Evolutionary conservation across 2,888 invertebrate genomes (phyloP).

Genomic region (Cordilura impudica): DNA sequence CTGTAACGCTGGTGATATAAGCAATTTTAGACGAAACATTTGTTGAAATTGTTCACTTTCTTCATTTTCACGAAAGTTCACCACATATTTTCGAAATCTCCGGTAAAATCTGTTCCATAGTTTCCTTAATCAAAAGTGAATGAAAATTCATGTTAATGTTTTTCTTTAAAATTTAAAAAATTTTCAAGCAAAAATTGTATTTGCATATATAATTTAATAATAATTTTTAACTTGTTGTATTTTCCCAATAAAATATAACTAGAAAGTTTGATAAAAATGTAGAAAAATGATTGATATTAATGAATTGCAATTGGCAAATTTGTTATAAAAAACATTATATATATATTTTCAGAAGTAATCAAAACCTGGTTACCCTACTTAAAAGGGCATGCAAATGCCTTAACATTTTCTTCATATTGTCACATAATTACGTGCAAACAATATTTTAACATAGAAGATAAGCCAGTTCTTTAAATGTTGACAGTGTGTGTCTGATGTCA

Average conservation of each 20-base stretch:
- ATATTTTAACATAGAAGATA: not conserved
- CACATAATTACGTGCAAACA: not conserved
- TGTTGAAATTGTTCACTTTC: slow-evolving; percentile 43
- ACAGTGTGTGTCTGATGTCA: not conserved
- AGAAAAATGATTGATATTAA: too few species aligned
- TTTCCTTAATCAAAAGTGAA: slow-evolving; percentile 59
- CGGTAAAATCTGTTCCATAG: slow-evolving; percentile 54
- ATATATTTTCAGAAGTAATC: too few species aligned
- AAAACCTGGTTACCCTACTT: not conserved
- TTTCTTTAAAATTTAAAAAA: too few species aligned
- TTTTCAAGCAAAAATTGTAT: too few species aligned
- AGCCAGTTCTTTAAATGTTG: not conserved
- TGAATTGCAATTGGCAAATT: too few species aligned
- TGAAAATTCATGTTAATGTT: slow-evolving; percentile 62
- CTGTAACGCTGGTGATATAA: not conserved
- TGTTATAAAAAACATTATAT: too few species aligned
- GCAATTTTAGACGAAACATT: slow-evolving; percentile 42
- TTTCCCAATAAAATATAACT: too few species aligned
- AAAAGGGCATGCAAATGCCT: not conserved
- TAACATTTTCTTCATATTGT: not conserved
- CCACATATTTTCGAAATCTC: slow-evolving; percentile 65
- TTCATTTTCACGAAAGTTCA: slow-evolving; percentile 50
- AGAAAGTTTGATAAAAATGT: too few species aligned
- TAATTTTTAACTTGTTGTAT: too few species aligned
- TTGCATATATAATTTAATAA: too few species aligned